Percentiles rank a stretch among this genome's conserved stretches.
These are phyloP conservation scores for Scortum barcoo DNA, from an alignment of 2,113 vertebrate species.

Conservation along the genomic window DNA sequence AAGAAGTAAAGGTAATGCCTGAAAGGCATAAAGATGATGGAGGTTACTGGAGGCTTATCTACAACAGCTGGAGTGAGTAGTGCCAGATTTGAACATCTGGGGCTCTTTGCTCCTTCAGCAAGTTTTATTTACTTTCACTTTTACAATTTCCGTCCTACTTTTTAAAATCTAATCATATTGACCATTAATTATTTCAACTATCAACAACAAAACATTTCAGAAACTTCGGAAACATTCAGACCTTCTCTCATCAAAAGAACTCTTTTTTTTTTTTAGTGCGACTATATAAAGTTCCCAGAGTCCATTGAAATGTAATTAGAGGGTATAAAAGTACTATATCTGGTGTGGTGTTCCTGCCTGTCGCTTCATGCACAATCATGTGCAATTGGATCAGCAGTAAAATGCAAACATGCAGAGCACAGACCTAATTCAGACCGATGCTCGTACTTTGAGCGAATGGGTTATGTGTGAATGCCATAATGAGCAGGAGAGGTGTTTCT, in stretches of 20 bases:
- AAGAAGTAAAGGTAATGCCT: no score
- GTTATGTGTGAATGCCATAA: constrained; percentile 10
- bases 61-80: no score
- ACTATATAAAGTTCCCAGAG: neutral
- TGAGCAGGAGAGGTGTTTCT: constrained; percentile 26
- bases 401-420: neutral
- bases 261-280: neutral
- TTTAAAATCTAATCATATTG: neutral
- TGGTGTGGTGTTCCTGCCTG: constrained; percentile 13
- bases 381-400: neutral
- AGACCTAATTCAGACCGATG: constrained; percentile 20
- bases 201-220: neutral
- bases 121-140: no score
- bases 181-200: neutral
- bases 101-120: no score
- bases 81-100: no score
- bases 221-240: no score
- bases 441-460: constrained; percentile 9
- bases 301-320: constrained; percentile 7
- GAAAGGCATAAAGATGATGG: no score
- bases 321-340: neutral
- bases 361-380: constrained; percentile 24
- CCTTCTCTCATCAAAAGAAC: neutral
- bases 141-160: neutral
- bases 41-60: no score